Base-by-base conservation (phyloP, 2,113 vertebrate genomes). In the Paratilapia polleni region DNA sequence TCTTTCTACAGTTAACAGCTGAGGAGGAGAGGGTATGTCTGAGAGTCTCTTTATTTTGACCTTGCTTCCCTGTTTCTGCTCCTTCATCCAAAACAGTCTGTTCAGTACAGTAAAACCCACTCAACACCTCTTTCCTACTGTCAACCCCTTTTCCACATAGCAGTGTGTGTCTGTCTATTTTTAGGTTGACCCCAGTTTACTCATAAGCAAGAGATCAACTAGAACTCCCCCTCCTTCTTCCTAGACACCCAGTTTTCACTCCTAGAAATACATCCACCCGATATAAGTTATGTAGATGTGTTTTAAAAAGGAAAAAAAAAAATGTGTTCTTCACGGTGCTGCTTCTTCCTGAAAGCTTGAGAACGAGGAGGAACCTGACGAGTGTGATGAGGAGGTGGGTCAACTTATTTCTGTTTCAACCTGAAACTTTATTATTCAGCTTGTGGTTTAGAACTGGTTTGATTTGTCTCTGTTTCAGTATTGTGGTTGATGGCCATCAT, bases 21-120 rank as follows among this genome's bases (percentile, higher is more conserved):
- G 95, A 96, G 91, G 96, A 96, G 91, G 92, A 95, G 70, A 91
- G 84, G 95, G 96, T 96, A 96, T 24, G 96, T 96, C 62, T 54
- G 47, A n/a, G 34, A 60, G 60, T 76, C 2, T 63, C 38, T 17
- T 22, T 36, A 38, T 22, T 15, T 26, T 28, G 0, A 36, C 43
- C n/a, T 75, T 34, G 56, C 26, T 12, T 54, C 54, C 49, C 47
- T n/a, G 17, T 56, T 49, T 2, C 36, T 73, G 59, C 70, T 56
- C 75, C 38, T 28, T 24, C 58, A 28, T 47, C 76, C 26, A 4
- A 10, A 57, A 36, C 5, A 1, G 22, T 34, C 11, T 19, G 9
- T 64, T 2, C 11, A 78, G 36, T 26, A n/a, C 56, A 76, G 20
- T 3, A 57, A 17, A 47, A 36, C 47, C 36, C 17, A 15, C 7